Percentiles rank a stretch among this genome's conserved stretches.
These are phyloP conservation scores for Empidonax traillii DNA, from an alignment of 2,113 vertebrate genomes.

Conservation along the genomic window DNA sequence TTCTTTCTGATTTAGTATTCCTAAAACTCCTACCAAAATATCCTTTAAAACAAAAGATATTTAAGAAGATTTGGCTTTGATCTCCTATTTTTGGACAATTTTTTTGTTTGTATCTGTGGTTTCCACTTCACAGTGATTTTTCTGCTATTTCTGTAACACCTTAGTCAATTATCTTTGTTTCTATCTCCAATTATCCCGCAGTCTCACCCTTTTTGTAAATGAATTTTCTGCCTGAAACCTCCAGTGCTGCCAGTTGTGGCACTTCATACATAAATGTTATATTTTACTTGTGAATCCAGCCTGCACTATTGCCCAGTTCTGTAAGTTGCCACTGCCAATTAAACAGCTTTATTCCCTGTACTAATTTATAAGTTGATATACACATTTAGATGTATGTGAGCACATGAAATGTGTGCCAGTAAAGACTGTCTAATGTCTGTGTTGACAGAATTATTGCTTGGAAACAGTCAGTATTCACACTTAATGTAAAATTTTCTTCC, in stretches of 20 bases:
- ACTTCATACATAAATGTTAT: neutral
- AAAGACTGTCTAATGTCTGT: neutral
- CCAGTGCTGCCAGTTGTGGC: neutral
- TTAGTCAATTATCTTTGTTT: neutral
- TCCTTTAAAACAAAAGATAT: neutral
- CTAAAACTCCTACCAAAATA: neutral
- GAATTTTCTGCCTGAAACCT: neutral
- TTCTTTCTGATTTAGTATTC: neutral
- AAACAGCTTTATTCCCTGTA: neutral
- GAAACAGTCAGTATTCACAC: neutral
- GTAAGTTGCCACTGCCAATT: neutral
- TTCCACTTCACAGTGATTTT: neutral
- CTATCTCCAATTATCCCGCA: neutral
- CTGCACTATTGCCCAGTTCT: neutral
- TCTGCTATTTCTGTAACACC: neutral
- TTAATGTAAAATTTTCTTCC: neutral
- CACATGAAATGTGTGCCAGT: neutral
- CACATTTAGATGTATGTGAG: neutral
- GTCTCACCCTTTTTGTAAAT: neutral
- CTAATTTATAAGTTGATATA: neutral
- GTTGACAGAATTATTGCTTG: neutral
- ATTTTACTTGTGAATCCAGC: neutral
- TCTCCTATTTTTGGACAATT: neutral
- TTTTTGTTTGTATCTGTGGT: neutral
- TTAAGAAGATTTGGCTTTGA: neutral